These are phyloP conservation scores for Holothuria glaberrima DNA, from an alignment of 35 echinoderm and acorn worm genomes.

Conservation along the genomic window DNA sequence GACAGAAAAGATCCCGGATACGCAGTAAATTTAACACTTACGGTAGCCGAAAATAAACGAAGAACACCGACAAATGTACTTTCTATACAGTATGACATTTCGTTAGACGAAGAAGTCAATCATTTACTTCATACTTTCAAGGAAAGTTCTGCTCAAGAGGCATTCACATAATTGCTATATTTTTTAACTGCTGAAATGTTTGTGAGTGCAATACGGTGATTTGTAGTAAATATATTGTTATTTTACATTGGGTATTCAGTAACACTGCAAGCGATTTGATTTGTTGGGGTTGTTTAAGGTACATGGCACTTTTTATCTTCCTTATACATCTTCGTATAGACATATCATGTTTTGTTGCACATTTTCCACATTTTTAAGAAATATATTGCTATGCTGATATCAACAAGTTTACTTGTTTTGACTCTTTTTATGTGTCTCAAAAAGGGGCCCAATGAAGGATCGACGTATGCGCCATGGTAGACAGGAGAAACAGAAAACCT, in stretches of 20 bases:
- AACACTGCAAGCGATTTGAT: background rate
- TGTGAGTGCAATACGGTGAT: background rate
- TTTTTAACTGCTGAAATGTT: background rate
- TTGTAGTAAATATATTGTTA: background rate
- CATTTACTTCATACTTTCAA: too few species aligned
- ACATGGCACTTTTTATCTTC: constrained; percentile 55
- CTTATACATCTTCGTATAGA: constrained; percentile 43
- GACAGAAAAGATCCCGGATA: too few species aligned
- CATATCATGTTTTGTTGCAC: constrained; percentile 63
- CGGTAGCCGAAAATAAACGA: too few species aligned
- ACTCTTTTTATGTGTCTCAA: background rate
- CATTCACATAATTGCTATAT: background rate
- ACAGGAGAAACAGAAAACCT: background rate
- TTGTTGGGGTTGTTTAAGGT: constrained; percentile 21
- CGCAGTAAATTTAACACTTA: too few species aligned
- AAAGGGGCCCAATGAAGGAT: too few species aligned
- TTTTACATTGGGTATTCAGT: too few species aligned
- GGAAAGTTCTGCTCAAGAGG: background rate
- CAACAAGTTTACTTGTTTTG: background rate
- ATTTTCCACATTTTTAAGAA: constrained; percentile 67
- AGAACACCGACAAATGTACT: too few species aligned
- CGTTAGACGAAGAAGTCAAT: too few species aligned
- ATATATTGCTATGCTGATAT: constrained; percentile 56
- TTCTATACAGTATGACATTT: too few species aligned
- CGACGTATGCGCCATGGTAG: too few species aligned